Base-by-base conservation (phyloP, 2,888 invertebrate genomes). In the Sminthurides aquaticus region DNA sequence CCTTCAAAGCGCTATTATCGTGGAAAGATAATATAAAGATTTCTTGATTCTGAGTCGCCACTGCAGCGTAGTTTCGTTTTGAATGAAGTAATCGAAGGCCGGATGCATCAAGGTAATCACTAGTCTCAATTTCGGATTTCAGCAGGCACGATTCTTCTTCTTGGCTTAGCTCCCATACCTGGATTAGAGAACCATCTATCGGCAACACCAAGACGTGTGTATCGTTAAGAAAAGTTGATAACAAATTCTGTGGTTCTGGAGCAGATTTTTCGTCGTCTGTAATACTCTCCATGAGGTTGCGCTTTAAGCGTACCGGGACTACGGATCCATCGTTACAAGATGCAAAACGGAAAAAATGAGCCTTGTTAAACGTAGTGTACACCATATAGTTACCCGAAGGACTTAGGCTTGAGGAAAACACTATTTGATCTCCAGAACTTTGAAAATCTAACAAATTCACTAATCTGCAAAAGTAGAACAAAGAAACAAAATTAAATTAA, bases 361-460 rank as follows among this genome's bases (percentile, higher is more conserved):
- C 22, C 52, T 49, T 66, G 20, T 65, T 61, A 22, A 61, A 34
- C 0, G 70, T 67, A 18, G 69, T 67, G 57, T 71, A 66, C 0
- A 62, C 69, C 57, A 74, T 69, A 1, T 60, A 43, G 8, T 34
- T 24, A 49, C 74, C 74, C 18, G 58, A 56, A 15, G 66, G 52
- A 25, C 63, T 70, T 11, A 72, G 27, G 26, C 66, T 66, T 0
- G 69, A 59, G 15, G 72, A 72, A 49, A 66, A 48, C 18, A 74
- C 67, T 29, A 57, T 27, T 26, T 67, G 60, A 3, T 60, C 29
- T 25, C 56, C 61, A 25, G 67, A 67, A 20, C 70, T 72, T 11
- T 60, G 49, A 34, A 74, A 65, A 34, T 74, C 70, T 24, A 72
- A 18, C 5, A 72, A 22, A 48, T 71, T 70, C 54, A 65, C 62